These are phyloP conservation scores for Aramus guarauna DNA, from an alignment of 2,113 vertebrate species.

Conservation along the genomic window DNA sequence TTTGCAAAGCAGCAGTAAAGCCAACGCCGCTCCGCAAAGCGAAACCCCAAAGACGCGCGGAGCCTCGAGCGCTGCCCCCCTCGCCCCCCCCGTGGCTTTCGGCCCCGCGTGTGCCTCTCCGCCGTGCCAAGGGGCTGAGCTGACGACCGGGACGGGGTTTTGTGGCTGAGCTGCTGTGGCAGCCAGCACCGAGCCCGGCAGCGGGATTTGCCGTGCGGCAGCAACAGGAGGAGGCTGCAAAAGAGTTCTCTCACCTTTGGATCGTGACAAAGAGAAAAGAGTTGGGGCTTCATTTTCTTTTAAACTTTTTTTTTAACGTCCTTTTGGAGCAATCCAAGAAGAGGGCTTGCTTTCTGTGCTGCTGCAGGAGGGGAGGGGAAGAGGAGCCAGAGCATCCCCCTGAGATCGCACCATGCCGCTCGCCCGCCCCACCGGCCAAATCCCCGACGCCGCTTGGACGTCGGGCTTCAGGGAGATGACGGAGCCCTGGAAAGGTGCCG, in stretches of 20 bases:
- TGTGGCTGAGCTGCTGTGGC: background rate
- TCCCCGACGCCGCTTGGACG: slow-evolving; percentile 49
- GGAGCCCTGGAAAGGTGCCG: slow-evolving; percentile 90
- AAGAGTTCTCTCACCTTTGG: background rate
- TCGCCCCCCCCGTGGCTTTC: background rate
- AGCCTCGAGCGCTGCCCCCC: background rate
- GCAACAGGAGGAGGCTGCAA: background rate
- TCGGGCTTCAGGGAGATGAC: slow-evolving; percentile 87
- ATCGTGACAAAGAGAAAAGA: too few species aligned
- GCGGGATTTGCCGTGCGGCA: rapidly evolving
- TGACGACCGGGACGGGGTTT: background rate
- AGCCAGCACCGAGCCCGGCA: background rate
- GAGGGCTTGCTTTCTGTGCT: background rate
- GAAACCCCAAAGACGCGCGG: rapidly evolving
- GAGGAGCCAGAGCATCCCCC: background rate
- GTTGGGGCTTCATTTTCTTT: rapidly evolving
- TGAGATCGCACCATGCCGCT: background rate
- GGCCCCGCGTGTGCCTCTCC: background rate
- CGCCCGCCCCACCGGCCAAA: background rate
- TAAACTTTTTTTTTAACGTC: rapidly evolving
- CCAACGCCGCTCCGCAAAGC: rapidly evolving
- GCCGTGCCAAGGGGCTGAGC: background rate
- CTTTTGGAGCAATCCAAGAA: background rate
- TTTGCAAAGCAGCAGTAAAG: background rate
- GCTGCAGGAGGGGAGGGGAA: background rate